Conservation (phyloP, 2,113 vertebrate species). For the Bagarius yarrelli region DNA sequence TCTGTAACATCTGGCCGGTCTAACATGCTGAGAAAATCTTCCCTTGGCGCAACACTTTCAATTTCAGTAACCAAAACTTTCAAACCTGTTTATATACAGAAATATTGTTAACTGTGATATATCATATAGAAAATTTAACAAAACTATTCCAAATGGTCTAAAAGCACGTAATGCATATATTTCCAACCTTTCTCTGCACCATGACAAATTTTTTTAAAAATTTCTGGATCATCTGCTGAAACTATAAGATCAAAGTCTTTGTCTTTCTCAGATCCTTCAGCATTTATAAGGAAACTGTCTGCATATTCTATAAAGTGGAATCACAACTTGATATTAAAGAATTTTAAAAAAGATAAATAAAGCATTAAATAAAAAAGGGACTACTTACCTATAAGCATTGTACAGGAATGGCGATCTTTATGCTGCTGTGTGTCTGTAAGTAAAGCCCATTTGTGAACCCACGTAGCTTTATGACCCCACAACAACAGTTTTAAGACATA, state of each 20-base stretch:
- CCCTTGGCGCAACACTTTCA: conserved; percentile 57
- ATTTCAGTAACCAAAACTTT: conserved; percentile 70
- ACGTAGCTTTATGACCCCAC: conserved; percentile 53
- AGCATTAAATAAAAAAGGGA: background rate
- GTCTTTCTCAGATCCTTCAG: conserved; percentile 41
- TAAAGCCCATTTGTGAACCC: conserved; percentile 68
- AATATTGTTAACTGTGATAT: background rate
- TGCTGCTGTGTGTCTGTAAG: conserved; percentile 70
- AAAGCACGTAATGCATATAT: background rate
- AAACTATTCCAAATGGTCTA: background rate
- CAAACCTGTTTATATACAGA: conserved; percentile 60
- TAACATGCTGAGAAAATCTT: conserved; percentile 56
- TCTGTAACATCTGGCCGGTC: conserved; percentile 7
- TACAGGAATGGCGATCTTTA: conserved; percentile 50
- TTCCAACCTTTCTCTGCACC: conserved; percentile 69
- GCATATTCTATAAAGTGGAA: conserved; percentile 9
- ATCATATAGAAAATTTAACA: background rate
- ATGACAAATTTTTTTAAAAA: conserved; percentile 65
- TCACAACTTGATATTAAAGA: background rate
- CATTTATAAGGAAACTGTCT: conserved; percentile 38
- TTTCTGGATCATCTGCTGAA: conserved; percentile 65
- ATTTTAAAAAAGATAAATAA: background rate
- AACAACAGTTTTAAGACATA: conserved; percentile 67
- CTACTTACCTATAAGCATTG: conserved; percentile 52
- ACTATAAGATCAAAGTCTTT: conserved; percentile 61